phyloP scores from a whole-genome alignment of 2,888 invertebrate genomes.

The Candidula unifasciata region DNA sequence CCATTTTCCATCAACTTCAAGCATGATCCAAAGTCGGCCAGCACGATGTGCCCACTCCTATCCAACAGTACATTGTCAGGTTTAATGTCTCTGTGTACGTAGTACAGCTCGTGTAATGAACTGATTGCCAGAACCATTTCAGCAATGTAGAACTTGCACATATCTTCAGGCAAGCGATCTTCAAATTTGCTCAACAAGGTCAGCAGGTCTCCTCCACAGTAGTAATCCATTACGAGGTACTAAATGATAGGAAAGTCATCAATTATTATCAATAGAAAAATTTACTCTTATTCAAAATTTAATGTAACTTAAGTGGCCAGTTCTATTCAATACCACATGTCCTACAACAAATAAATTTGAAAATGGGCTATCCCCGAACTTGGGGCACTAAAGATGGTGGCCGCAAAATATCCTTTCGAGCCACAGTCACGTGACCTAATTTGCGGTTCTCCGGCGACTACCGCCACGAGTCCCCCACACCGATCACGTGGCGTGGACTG shows the following conservation, averaged over 20 bases:
- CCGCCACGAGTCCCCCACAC: no score
- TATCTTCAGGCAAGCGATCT: conserved; percentile 97
- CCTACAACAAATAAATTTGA: no score
- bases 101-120: conserved; percentile 95
- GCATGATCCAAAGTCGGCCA: conserved; percentile 99
- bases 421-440: no score
- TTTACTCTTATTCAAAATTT: no score
- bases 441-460: no score
- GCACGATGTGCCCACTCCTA: conserved; percentile 90
- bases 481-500: no score
- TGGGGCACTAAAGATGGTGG: no score
- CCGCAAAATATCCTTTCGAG: no score
- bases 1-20: conserved; percentile 91
- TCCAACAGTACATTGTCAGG: conserved; percentile 98
- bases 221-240: conserved; percentile 99
- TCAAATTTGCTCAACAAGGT: conserved; percentile 98
- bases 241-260: conserved; percentile 77
- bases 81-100: conserved; percentile 96
- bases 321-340: no score
- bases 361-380: no score
- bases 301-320: no score
- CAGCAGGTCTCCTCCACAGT: conserved; percentile 98
- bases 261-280: neutral
- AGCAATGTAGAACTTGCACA: conserved; percentile 95
- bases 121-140: conserved; percentile 99